These are phyloP conservation scores for Vanessa tameamea DNA, from an alignment of 1,140 invertebrate species.

Conservation along the genomic window DNA sequence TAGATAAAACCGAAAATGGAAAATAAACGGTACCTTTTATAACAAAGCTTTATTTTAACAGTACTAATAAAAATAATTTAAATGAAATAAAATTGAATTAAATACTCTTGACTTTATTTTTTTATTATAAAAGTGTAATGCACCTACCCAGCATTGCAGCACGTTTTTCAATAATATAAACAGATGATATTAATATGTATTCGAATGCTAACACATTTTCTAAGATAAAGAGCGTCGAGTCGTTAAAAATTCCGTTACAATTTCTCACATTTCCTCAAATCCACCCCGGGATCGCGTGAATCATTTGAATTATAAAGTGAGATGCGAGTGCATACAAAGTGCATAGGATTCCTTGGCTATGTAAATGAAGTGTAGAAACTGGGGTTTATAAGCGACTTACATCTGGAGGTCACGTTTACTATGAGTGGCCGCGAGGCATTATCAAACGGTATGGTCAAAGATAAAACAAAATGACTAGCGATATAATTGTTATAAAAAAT, in stretches of 20 bases:
- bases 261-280: constrained; percentile 76
- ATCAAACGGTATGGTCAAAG: neutral
- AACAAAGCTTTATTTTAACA: too few species aligned
- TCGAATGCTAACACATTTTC: neutral
- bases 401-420: constrained; percentile 21
- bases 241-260: constrained; percentile 70
- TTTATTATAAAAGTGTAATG: too few species aligned
- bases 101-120: too few species aligned
- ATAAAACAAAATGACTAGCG: neutral
- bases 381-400: constrained; percentile 44
- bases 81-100: too few species aligned
- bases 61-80: too few species aligned
- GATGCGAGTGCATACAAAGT: constrained; percentile 71
- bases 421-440: neutral
- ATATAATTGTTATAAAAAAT: neutral
- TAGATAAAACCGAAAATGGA: too few species aligned
- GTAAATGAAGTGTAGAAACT: constrained; percentile 66
- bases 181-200: neutral
- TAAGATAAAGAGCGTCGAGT: constrained; percentile 9
- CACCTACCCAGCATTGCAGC: too few species aligned
- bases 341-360: constrained; percentile 72
- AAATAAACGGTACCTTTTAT: too few species aligned
- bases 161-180: neutral
- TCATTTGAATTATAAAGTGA: constrained; percentile 78
- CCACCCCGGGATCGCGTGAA: constrained; percentile 57